These are phyloP conservation scores for Cephus sareptanus DNA, from an alignment of 2,888 invertebrate genomes.

Conservation along the genomic window DNA sequence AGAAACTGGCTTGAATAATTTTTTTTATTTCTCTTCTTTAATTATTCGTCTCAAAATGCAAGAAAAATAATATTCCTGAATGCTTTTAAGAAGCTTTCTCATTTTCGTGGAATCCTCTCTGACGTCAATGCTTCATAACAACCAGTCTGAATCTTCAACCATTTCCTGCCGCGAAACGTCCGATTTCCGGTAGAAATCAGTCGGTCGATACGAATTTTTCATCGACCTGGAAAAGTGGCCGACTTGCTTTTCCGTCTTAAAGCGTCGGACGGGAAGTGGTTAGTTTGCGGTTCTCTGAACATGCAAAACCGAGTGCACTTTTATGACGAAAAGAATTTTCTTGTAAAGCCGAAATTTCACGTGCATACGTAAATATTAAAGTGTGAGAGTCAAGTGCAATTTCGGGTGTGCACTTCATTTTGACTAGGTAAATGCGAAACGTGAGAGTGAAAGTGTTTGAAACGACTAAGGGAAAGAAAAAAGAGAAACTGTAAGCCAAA, in stretches of 20 bases:
- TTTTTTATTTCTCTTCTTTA: background rate
- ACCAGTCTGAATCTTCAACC: background rate
- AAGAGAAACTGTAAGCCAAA: background rate
- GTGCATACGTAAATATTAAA: background rate
- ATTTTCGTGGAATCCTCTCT: background rate
- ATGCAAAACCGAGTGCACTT: background rate
- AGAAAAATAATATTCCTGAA: background rate
- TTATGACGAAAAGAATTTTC: background rate
- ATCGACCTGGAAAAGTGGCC: background rate
- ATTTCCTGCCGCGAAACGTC: background rate
- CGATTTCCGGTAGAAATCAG: background rate
- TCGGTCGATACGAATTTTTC: background rate
- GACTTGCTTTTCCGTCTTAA: background rate
- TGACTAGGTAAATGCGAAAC: background rate
- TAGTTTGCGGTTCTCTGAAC: background rate
- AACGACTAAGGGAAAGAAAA: background rate
- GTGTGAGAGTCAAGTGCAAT: background rate
- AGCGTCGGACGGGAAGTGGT: background rate
- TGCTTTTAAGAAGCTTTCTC: background rate
- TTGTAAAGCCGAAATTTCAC: background rate
- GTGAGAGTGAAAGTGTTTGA: background rate
- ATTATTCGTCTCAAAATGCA: background rate
- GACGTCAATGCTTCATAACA: background rate
- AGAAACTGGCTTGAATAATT: background rate
- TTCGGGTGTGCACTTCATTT: background rate